phyloP scores from a whole-genome alignment of 2,113 vertebrate species.

The Ailuropoda melanoleuca region DNA sequence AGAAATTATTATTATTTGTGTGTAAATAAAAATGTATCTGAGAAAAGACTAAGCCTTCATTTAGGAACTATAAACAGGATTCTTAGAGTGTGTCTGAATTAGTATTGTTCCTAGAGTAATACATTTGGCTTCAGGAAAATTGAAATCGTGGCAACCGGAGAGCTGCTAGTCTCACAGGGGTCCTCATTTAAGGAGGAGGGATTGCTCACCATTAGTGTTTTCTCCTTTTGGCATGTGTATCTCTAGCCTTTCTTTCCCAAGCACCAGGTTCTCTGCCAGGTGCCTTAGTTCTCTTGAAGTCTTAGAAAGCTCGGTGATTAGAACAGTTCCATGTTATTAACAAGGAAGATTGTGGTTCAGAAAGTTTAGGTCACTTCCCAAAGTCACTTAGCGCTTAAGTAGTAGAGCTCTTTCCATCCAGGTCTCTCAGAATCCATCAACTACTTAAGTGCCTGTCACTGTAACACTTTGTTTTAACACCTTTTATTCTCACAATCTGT shows the following conservation, averaged over 20 bases:
- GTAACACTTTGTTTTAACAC: background rate
- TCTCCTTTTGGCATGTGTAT: background rate
- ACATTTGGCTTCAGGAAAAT: background rate
- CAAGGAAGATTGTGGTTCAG: background rate
- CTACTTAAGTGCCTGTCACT: too few species aligned
- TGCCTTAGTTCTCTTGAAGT: background rate
- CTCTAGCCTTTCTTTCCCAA: background rate
- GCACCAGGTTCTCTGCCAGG: background rate
- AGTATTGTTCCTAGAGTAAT: background rate
- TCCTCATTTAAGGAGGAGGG: too few species aligned
- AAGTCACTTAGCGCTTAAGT: fast-evolving
- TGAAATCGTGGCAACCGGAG: background rate
- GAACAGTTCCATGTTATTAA: background rate
- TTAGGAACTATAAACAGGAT: background rate
- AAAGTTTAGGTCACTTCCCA: background rate
- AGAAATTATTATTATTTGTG: background rate
- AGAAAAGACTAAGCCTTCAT: background rate
- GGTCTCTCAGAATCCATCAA: background rate
- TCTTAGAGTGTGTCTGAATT: background rate
- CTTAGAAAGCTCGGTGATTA: background rate
- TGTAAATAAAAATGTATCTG: background rate
- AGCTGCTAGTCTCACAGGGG: background rate
- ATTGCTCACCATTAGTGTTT: fast-evolving
- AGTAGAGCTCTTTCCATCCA: background rate
- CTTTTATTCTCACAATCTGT: background rate